Percentiles rank a stretch among this genome's conserved stretches.
Evolutionary conservation across 2,797 vertebrate species (phyloP).

Genomic region (Siniperca undulata): DNA sequence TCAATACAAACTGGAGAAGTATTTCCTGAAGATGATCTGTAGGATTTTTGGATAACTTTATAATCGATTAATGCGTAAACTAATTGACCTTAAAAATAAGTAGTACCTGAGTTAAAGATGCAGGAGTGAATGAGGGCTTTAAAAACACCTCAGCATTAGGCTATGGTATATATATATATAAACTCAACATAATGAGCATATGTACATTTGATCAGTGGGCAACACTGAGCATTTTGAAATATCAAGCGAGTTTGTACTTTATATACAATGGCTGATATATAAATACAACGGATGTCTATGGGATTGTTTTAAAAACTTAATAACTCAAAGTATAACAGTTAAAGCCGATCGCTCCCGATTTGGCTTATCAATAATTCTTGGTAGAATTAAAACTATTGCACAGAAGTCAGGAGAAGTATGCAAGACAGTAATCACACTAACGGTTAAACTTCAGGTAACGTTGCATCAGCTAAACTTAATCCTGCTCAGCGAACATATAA

Average conservation of each 20-base stretch:
- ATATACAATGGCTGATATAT: too few species aligned
- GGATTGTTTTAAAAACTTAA: background rate
- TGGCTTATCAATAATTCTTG: too few species aligned
- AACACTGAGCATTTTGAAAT: background rate
- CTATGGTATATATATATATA: too few species aligned
- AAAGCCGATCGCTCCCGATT: background rate
- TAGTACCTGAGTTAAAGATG: background rate
- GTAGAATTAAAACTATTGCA: background rate
- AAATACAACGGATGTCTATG: background rate
- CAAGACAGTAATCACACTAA: background rate
- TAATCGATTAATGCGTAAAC: background rate
- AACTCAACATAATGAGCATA: background rate
- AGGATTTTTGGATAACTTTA: background rate
- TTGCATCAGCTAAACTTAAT: slow-evolving; percentile 1
- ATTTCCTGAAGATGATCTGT: background rate
- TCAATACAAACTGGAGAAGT: background rate
- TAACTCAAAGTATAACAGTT: background rate
- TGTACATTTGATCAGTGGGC: background rate
- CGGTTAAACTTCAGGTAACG: background rate
- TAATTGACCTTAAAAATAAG: background rate
- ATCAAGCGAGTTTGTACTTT: background rate
- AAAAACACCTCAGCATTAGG: background rate
- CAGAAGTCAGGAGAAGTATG: background rate
- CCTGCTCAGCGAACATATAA: background rate
- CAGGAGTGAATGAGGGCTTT: background rate